Evolutionary conservation across 2,113 vertebrate species (phyloP).

Genomic region (Pterocles burchelli): DNA sequence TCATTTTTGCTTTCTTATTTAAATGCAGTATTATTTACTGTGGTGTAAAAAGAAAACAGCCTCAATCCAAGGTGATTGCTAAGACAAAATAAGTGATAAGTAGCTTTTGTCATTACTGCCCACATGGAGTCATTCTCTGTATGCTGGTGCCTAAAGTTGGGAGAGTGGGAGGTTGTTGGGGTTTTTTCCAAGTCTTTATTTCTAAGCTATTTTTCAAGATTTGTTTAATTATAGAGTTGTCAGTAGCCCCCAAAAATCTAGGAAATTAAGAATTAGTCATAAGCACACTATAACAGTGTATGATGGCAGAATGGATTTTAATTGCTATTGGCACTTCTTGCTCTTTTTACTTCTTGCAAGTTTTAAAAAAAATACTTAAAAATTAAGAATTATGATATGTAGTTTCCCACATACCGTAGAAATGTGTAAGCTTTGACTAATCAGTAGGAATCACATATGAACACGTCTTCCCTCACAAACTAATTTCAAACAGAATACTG

Average conservation of each 20-base stretch:
- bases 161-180: not conserved
- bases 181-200: not conserved
- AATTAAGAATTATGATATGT: not conserved
- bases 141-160: not conserved
- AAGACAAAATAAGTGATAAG: not conserved
- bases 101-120: not conserved
- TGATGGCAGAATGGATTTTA: not conserved
- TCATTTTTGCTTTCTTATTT: conserved; percentile 52
- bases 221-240: not conserved
- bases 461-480: not conserved
- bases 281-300: not conserved
- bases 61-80: conserved; percentile 26
- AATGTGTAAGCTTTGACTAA: not conserved
- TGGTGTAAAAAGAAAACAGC: conserved; percentile 1
- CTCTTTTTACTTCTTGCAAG: not conserved
- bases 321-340: not conserved
- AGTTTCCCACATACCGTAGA: not conserved
- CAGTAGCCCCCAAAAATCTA: not conserved
- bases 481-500: not conserved
- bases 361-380: not conserved
- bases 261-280: not conserved
- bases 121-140: not conserved
- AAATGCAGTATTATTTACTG: conserved; percentile 36
- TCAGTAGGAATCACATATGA: not conserved
- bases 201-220: not conserved